phyloP scores from a whole-genome alignment of 1,140 invertebrate genomes.

The Drosophila albomicans region DNA sequence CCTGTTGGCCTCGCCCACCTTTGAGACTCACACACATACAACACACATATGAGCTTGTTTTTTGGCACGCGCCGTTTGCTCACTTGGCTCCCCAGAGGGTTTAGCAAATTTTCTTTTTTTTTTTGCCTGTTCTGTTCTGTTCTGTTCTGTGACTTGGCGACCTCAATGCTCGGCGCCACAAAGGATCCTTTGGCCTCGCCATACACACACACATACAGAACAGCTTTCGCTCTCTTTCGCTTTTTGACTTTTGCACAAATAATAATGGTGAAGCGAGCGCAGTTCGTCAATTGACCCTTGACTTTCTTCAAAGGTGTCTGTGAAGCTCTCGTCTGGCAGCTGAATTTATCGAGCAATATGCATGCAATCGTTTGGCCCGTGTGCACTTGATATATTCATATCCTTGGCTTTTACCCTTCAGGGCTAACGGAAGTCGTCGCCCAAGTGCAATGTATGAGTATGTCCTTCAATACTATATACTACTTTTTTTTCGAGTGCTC shows the following conservation, averaged over 20 bases:
- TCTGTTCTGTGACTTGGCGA: slow-evolving; percentile 15
- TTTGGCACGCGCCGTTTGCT: slow-evolving; percentile 33
- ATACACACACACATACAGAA: slow-evolving; percentile 2
- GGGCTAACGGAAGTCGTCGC: slow-evolving; percentile 7
- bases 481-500: background rate
- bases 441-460: slow-evolving; percentile 23
- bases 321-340: slow-evolving; percentile 2
- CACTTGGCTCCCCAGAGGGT: slow-evolving; percentile 14
- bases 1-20: background rate
- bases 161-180: slow-evolving; percentile 12
- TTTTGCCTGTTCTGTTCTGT: no score
- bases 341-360: slow-evolving; percentile 8
- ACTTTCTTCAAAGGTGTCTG: slow-evolving; percentile 48
- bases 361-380: slow-evolving; percentile 49
- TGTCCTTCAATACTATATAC: background rate
- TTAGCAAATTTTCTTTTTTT: slow-evolving; percentile 12
- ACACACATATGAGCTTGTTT: slow-evolving; percentile 3
- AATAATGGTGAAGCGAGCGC: slow-evolving; percentile 26
- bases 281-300: slow-evolving; percentile 55
- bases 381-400: slow-evolving; percentile 39
- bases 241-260: slow-evolving; percentile 6
- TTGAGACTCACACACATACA: no score
- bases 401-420: slow-evolving; percentile 32
- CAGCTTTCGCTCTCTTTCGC: background rate
- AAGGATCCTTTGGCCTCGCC: slow-evolving; percentile 25